phyloP scores from a whole-genome alignment of 2,888 invertebrate species.

The Brassicogethes aeneus region DNA sequence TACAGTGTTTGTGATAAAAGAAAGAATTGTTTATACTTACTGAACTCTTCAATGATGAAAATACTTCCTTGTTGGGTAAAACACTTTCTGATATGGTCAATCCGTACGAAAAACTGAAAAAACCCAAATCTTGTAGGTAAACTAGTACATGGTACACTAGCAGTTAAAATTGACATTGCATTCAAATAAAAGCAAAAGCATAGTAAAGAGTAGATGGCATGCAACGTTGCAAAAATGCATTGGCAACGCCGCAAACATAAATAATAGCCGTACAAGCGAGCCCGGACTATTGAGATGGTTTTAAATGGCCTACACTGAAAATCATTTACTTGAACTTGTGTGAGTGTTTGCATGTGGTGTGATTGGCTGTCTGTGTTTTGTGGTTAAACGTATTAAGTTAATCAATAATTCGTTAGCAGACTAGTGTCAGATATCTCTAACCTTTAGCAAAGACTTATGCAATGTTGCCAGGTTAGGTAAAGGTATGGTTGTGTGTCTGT shows the following conservation, averaged over 20 bases:
- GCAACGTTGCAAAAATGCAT: too few species aligned
- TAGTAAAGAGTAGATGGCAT: conserved; percentile 15
- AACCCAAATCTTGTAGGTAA: conserved; percentile 19
- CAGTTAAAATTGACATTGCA: neutral
- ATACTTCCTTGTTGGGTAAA: conserved; percentile 99
- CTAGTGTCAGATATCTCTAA: too few species aligned
- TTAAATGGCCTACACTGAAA: conserved; percentile 33
- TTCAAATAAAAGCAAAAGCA: conserved; percentile 11
- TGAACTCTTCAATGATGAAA: conserved; percentile 99
- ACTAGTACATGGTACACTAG: conserved; percentile 8
- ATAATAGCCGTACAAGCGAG: neutral
- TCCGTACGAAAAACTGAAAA: conserved; percentile 96
- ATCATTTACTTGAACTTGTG: neutral
- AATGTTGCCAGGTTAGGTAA: too few species aligned
- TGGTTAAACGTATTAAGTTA: neutral
- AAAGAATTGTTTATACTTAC: too few species aligned
- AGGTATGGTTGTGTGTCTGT: too few species aligned
- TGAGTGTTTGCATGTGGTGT: neutral
- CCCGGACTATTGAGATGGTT: conserved; percentile 47
- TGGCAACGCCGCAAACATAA: too few species aligned
- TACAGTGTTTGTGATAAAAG: too few species aligned
- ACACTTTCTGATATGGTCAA: conserved; percentile 99
- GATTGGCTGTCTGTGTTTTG: neutral
- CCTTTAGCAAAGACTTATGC: too few species aligned
- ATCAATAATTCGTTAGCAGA: too few species aligned